Evolutionary conservation across 1,140 invertebrate genomes (phyloP).

Genomic region (Bacillus rossius): DNA sequence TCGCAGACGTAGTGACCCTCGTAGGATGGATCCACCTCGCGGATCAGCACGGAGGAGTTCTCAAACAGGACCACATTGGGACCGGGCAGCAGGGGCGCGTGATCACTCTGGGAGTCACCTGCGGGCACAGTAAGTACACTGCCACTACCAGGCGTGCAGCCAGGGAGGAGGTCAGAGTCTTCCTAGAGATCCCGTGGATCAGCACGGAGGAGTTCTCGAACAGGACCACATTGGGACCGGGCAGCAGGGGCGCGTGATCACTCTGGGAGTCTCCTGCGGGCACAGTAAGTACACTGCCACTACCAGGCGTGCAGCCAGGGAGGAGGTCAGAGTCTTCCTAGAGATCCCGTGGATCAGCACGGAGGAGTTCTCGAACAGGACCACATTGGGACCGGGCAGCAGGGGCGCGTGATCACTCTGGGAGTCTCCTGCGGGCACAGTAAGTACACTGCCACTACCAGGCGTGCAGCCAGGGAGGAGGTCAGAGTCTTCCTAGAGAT

Average conservation of each 20-base stretch:
- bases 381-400: constrained; percentile 6
- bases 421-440: constrained; percentile 15
- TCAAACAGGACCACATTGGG: constrained; percentile 18
- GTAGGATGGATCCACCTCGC: constrained; percentile 60
- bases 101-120: constrained; percentile 21
- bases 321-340: too few relatives aligned
- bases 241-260: constrained; percentile 18
- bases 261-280: constrained; percentile 18
- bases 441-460: too few relatives aligned
- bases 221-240: constrained; percentile 11
- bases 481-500: too few relatives aligned
- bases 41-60: constrained; percentile 67
- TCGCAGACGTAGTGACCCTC: constrained; percentile 81
- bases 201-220: constrained; percentile 61
- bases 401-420: constrained; percentile 20
- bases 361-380: constrained; percentile 54
- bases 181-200: constrained; percentile 62
- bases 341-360: constrained; percentile 62
- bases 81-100: constrained; percentile 11
- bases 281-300: neutral
- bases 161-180: too few relatives aligned
- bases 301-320: too few relatives aligned
- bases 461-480: too few relatives aligned
- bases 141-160: too few relatives aligned
- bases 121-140: neutral